Evolutionary conservation across 2,888 invertebrate genomes (phyloP).

Genomic region (Meiosimyza decipiens): DNA sequence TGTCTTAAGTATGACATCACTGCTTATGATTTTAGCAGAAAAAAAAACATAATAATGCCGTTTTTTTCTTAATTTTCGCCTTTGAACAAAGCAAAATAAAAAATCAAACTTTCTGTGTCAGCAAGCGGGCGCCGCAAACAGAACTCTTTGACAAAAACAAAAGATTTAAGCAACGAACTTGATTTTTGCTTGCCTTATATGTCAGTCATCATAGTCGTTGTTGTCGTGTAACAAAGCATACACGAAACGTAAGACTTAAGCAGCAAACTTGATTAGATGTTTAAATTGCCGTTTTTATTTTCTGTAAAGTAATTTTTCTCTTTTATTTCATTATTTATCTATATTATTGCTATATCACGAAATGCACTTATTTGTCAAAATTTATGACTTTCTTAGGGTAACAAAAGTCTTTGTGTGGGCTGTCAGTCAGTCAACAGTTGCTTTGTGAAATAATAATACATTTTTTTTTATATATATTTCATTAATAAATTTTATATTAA

Average conservation of each 20-base stretch:
- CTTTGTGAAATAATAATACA: background rate
- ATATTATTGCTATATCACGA: background rate
- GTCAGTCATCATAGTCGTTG: background rate
- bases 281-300: background rate
- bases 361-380: conserved; percentile 15
- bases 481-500: conserved; percentile 11
- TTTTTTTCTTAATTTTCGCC: too few relatives aligned
- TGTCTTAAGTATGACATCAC: conserved; percentile 40
- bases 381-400: conserved; percentile 16
- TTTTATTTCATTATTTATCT: background rate
- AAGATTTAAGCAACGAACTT: conserved; percentile 26
- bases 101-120: conserved; percentile 20
- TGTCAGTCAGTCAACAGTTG: background rate
- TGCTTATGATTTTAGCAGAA: conserved; percentile 37
- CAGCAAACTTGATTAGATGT: conserved; percentile 5
- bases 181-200: background rate
- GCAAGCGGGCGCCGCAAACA: conserved; percentile 12
- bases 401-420: background rate
- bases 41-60: conserved; percentile 23
- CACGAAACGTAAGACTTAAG: conserved; percentile 16
- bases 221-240: background rate
- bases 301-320: background rate
- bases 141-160: background rate
- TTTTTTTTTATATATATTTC: background rate
- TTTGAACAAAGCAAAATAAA: conserved; percentile 8